Percentiles rank a stretch among this genome's conserved stretches.
Evolutionary conservation across 2,888 invertebrate species (phyloP).

Genomic region (Leucophenga maculata): DNA sequence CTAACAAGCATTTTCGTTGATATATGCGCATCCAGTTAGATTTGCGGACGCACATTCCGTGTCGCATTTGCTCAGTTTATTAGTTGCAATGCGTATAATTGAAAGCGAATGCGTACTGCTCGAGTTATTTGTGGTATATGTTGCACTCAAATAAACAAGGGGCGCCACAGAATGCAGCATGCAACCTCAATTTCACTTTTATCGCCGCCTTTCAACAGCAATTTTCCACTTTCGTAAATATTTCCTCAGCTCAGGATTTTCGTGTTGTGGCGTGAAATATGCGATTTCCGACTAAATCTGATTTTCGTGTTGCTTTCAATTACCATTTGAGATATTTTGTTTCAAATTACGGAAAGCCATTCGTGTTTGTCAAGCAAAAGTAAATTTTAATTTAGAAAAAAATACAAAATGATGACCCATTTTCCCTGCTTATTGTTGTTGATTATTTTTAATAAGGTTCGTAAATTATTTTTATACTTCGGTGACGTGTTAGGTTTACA

Average conservation of each 20-base stretch:
- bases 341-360: not conserved
- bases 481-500: no score
- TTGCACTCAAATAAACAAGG: not conserved
- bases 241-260: conserved; percentile 4
- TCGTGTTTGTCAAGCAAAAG: not conserved
- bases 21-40: no score
- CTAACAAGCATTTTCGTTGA: no score
- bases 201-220: conserved; percentile 20
- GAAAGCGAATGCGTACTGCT: conserved; percentile 1
- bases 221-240: conserved; percentile 23
- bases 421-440: no score
- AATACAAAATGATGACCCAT: not conserved
- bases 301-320: conserved; percentile 35
- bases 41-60: no score
- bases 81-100: not conserved
- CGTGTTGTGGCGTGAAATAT: conserved; percentile 31
- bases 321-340: conserved; percentile 20
- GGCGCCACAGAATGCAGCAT: not conserved
- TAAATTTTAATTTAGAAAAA: not conserved
- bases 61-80: not conserved
- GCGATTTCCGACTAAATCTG: conserved; percentile 31
- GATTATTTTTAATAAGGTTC: no score
- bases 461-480: no score
- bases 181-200: conserved; percentile 3
- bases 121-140: not conserved